Conservation (phyloP, 2,888 invertebrate species). For the Drosophila basisetae region DNA sequence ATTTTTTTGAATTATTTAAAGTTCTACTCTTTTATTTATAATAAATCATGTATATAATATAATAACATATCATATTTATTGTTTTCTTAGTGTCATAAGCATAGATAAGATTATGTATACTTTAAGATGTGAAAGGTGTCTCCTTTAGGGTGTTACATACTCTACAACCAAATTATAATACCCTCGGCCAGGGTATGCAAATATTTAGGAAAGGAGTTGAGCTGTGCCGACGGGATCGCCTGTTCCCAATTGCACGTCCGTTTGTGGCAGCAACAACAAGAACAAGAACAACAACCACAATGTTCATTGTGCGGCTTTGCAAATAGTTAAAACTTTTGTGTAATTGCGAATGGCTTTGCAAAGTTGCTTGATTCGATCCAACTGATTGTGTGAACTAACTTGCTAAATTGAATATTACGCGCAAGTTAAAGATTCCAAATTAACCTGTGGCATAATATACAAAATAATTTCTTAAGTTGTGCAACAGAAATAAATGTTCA, state of each 20-base stretch:
- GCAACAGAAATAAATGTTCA: conserved; percentile 45
- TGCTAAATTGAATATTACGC: background rate
- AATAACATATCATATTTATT: background rate
- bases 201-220: conserved; percentile 25
- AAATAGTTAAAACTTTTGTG: conserved; percentile 31
- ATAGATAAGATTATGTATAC: background rate
- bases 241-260: background rate
- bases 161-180: background rate
- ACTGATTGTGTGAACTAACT: conserved; percentile 10
- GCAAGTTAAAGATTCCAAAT: background rate
- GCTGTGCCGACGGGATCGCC: background rate
- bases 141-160: background rate
- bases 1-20: background rate
- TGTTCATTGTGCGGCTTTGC: conserved; percentile 2
- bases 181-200: background rate
- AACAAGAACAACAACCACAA: conserved; percentile 3
- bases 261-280: background rate
- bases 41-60: no score
- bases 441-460: conserved; percentile 1
- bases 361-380: conserved; percentile 13
- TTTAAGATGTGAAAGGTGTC: background rate
- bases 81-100: background rate
- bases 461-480: conserved; percentile 6
- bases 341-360: conserved; percentile 32
- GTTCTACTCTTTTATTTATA: background rate